Evolutionary conservation across 2,797 vertebrate species (phyloP).

Genomic region (Ceryle rudis): DNA sequence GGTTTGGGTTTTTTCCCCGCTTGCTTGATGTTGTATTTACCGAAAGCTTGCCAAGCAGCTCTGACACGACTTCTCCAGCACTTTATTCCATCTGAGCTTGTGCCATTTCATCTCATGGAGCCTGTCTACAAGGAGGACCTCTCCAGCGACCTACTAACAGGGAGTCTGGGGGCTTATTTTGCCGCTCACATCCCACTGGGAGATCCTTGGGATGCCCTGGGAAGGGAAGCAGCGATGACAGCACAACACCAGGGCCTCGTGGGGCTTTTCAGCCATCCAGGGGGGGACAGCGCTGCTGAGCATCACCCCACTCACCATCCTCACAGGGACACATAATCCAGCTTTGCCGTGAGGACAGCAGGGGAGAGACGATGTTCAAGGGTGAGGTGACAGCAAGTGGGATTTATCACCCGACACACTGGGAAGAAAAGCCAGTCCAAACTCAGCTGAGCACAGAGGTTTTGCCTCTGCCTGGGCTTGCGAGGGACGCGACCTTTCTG

Average conservation of each 20-base stretch:
- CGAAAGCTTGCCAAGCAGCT: neutral
- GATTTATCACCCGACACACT: neutral
- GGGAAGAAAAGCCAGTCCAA: neutral
- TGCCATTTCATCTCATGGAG: neutral
- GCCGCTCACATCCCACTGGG: neutral
- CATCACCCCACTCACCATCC: neutral
- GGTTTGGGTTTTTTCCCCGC: no score
- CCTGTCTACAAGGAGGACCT: neutral
- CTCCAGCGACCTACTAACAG: neutral
- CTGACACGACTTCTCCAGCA: neutral
- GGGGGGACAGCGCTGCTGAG: neutral
- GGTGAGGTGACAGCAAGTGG: neutral
- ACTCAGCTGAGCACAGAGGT: slow-evolving; percentile 30
- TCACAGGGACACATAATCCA: neutral
- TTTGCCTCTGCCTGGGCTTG: slow-evolving; percentile 3
- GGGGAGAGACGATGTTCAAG: rapidly evolving
- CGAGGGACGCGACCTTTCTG: slow-evolving; percentile 46
- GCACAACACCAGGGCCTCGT: rapidly evolving
- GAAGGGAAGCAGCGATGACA: neutral
- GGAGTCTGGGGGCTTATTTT: neutral
- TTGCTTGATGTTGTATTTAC: neutral
- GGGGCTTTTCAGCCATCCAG: neutral
- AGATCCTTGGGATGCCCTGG: neutral
- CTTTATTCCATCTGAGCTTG: neutral
- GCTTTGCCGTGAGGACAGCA: neutral